Percentiles rank a stretch among this genome's conserved stretches.
Evolutionary conservation across 2,888 invertebrate genomes (phyloP).

Genomic region (Selenia dentaria): DNA sequence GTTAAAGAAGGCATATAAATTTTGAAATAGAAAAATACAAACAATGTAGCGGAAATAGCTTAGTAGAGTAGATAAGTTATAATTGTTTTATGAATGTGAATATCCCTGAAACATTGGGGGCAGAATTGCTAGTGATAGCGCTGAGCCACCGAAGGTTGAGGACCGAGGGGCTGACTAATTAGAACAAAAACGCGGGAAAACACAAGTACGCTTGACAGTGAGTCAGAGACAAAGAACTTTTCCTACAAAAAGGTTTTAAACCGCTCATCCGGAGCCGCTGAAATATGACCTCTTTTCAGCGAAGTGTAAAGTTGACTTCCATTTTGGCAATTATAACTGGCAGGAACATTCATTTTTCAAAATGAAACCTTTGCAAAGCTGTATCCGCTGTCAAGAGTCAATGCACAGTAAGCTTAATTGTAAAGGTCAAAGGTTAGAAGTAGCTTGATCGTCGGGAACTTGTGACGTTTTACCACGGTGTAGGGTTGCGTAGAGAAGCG

Average conservation of each 20-base stretch:
- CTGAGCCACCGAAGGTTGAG: conserved; percentile 56
- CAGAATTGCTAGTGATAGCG: conserved; percentile 46
- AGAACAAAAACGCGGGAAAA: conserved; percentile 84
- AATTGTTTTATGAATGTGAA: conserved; percentile 23
- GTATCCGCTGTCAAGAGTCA: conserved; percentile 19
- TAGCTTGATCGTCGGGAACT: conserved; percentile 15
- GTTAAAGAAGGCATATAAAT: too few species aligned
- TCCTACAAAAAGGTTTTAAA: conserved; percentile 65
- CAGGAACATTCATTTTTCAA: conserved; percentile 67
- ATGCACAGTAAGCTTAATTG: conserved; percentile 37
- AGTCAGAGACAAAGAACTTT: conserved; percentile 80
- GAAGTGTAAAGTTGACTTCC: conserved; percentile 51
- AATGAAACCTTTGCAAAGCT: conserved; percentile 35
- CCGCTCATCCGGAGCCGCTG: conserved; percentile 26
- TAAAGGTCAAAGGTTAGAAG: conserved; percentile 27
- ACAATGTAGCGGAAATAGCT: too few species aligned
- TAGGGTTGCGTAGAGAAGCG: conserved; percentile 77
- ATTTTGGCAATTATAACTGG: conserved; percentile 45
- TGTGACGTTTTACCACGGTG: conserved; percentile 42
- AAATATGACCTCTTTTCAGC: conserved; percentile 41
- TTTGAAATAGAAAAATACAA: too few species aligned
- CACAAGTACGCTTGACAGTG: conserved; percentile 82
- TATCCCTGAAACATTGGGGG: conserved; percentile 46
- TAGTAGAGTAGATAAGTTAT: too few species aligned
- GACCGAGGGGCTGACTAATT: conserved; percentile 77